Conservation (phyloP, 2,797 vertebrate species). For the Cirrhinus mrigala region DNA sequence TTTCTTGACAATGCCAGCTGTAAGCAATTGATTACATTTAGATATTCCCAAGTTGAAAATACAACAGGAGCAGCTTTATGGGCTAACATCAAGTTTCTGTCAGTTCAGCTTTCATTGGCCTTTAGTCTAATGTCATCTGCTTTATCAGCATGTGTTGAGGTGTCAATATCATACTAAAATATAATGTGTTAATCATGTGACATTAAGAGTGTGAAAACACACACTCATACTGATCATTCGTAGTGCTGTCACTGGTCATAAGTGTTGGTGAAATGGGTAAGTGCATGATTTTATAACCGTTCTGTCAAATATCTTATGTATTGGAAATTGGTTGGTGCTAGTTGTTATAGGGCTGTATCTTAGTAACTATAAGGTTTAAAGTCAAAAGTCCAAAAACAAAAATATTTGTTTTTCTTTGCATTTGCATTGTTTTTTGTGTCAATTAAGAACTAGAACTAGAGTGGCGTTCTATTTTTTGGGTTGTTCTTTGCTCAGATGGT, state of each 20-base stretch:
- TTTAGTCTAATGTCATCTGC: background rate
- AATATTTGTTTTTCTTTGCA: background rate
- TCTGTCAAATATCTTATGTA: background rate
- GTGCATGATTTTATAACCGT: background rate
- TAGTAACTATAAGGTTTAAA: background rate
- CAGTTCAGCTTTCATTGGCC: background rate
- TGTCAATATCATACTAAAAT: background rate
- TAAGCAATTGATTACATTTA: no score
- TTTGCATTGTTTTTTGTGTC: background rate
- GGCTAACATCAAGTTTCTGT: background rate
- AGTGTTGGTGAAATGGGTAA: background rate
- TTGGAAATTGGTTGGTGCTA: background rate
- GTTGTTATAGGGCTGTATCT: background rate
- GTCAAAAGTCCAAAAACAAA: background rate
- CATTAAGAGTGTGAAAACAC: background rate
- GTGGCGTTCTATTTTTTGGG: background rate
- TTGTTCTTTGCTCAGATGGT: background rate
- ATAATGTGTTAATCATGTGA: background rate
- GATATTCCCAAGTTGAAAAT: background rate
- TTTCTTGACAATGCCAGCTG: background rate
- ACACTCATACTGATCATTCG: background rate
- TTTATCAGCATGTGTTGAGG: background rate
- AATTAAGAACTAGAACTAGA: background rate
- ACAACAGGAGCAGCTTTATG: background rate
- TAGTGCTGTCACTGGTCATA: background rate